phyloP scores from a whole-genome alignment of 1,140 invertebrate genomes.

The Dinoponera quadriceps region DNA sequence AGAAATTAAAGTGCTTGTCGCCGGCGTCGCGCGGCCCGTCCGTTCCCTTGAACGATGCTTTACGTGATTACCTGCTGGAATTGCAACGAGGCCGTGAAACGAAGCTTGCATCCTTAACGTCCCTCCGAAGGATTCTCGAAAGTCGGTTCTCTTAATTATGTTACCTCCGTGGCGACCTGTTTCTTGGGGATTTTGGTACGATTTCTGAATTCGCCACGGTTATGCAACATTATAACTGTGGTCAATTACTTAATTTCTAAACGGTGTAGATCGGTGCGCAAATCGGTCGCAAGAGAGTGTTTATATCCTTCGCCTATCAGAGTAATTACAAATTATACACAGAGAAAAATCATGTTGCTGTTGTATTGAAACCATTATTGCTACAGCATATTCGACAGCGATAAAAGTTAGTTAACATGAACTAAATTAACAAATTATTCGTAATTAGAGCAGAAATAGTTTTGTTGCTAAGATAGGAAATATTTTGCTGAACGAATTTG shows the following conservation, averaged over 20 bases:
- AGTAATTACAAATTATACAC: too few species aligned
- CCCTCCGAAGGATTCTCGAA: not conserved
- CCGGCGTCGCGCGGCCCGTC: not conserved
- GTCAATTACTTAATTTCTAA: not conserved
- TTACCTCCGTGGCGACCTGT: not conserved
- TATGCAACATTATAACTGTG: too few species aligned
- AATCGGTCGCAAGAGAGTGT: not conserved
- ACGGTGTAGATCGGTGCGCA: not conserved
- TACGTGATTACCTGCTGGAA: slow-evolving; percentile 31
- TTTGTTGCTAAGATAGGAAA: too few species aligned
- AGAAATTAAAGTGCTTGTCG: slow-evolving; percentile 61
- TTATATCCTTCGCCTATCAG: too few species aligned
- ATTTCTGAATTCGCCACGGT: not conserved
- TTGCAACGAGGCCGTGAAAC: slow-evolving; percentile 25
- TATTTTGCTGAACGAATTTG: too few species aligned
- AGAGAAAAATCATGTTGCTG: too few species aligned
- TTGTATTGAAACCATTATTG: too few species aligned
- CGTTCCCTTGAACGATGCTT: slow-evolving; percentile 3
- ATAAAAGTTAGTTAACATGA: too few species aligned
- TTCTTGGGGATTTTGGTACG: not conserved
- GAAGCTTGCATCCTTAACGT: not conserved
- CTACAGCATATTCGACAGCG: too few species aligned
- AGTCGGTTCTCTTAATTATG: not conserved
- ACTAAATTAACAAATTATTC: too few species aligned
- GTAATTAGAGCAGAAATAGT: too few species aligned